These are phyloP conservation scores for Melinaea menophilus DNA, from an alignment of 2,888 invertebrate genomes.

Conservation along the genomic window DNA sequence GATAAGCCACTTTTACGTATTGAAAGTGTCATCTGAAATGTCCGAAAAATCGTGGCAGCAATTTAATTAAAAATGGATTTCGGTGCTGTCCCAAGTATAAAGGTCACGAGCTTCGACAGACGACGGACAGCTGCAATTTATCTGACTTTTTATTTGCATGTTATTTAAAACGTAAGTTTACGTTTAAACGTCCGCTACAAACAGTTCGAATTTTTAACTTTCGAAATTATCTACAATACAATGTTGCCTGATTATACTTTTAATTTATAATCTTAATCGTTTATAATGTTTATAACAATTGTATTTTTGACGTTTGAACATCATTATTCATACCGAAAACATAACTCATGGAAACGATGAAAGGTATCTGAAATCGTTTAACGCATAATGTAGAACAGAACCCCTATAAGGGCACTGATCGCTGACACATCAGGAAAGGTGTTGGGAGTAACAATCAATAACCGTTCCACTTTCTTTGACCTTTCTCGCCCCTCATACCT, in stretches of 20 bases:
- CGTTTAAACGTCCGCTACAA: neutral
- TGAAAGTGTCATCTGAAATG: slow-evolving; percentile 13
- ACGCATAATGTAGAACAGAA: slow-evolving; percentile 60
- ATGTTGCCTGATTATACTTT: too few relatives aligned
- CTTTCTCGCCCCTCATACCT: slow-evolving; percentile 44
- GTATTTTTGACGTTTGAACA: neutral
- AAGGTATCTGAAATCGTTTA: slow-evolving; percentile 57
- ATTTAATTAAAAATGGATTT: slow-evolving; percentile 43
- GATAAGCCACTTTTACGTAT: neutral
- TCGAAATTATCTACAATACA: too few relatives aligned
- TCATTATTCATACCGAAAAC: slow-evolving; percentile 21
- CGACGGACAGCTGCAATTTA: slow-evolving; percentile 30
- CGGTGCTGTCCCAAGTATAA: slow-evolving; percentile 22
- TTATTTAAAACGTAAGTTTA: slow-evolving; percentile 18
- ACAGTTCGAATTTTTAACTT: neutral
- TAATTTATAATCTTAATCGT: too few relatives aligned
- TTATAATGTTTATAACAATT: neutral
- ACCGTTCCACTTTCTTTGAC: slow-evolving; percentile 51
- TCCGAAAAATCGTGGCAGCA: slow-evolving; percentile 18
- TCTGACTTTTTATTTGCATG: slow-evolving; percentile 25
- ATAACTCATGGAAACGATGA: slow-evolving; percentile 42
- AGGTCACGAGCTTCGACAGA: slow-evolving; percentile 26
- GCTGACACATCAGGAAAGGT: slow-evolving; percentile 69
- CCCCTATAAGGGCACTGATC: slow-evolving; percentile 52
- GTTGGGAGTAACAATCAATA: slow-evolving; percentile 71